These are phyloP conservation scores for Phytoseiulus persimilis DNA, from an alignment of 2,888 invertebrate genomes.

Conservation along the genomic window DNA sequence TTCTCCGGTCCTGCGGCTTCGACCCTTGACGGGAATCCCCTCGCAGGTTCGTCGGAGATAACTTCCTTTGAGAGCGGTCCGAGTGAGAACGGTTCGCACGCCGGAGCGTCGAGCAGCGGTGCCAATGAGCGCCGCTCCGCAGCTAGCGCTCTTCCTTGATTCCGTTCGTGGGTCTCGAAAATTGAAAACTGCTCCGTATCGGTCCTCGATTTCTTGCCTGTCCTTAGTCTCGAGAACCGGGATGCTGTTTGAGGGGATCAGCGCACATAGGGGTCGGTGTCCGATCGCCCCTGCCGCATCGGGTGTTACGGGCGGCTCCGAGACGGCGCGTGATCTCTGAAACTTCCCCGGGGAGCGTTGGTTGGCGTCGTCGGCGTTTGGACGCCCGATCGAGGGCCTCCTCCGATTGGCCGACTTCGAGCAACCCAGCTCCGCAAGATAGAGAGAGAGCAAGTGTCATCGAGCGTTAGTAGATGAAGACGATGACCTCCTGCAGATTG, in stretches of 20 bases:
- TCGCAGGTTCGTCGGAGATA: neutral
- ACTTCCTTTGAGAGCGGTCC: neutral
- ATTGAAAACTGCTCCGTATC: no score
- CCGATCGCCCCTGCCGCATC: neutral
- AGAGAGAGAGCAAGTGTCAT: neutral
- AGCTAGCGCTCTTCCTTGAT: no score
- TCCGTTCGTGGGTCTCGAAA: no score
- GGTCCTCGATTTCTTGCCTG: neutral
- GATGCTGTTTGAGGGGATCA: neutral
- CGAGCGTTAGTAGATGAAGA: no score
- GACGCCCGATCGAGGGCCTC: neutral
- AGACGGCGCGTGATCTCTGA: neutral
- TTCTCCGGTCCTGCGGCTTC: neutral
- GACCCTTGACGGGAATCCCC: neutral
- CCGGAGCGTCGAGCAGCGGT: no score
- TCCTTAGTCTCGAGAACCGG: neutral
- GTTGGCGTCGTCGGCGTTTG: neutral
- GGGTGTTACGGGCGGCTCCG: neutral
- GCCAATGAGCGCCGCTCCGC: no score
- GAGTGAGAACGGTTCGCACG: no score
- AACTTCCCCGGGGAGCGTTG: neutral
- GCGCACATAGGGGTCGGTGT: neutral
- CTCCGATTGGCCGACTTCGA: neutral
- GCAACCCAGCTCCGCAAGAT: neutral
- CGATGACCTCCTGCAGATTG: no score